These are phyloP conservation scores for Hypothenemus hampei DNA, from an alignment of 1,140 invertebrate genomes.

Conservation along the genomic window DNA sequence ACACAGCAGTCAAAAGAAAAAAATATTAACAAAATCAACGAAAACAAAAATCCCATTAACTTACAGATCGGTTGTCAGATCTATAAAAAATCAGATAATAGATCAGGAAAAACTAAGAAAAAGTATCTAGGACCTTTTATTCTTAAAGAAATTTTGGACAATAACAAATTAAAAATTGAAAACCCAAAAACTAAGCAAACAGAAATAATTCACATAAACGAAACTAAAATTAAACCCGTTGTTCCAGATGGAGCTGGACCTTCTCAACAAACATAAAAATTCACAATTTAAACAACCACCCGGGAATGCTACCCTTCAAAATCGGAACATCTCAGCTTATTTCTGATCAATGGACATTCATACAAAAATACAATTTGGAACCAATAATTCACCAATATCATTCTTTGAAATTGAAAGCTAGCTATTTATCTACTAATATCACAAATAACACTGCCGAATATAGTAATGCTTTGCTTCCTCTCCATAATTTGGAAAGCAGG, in stretches of 20 bases:
- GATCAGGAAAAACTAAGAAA: slow-evolving; percentile 6
- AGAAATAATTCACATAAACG: neutral
- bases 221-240: slow-evolving; percentile 1
- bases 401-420: slow-evolving; percentile 2
- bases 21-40: neutral
- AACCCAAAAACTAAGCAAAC: slow-evolving; percentile 3
- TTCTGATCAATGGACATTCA: slow-evolving; percentile 6
- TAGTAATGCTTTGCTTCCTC: neutral
- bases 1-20: slow-evolving; percentile 4
- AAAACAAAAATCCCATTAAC: neutral
- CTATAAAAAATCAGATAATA: slow-evolving; percentile 2
- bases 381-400: slow-evolving; percentile 3
- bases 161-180: slow-evolving; percentile 8
- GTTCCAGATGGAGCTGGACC: slow-evolving; percentile 6
- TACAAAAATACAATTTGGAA: slow-evolving; percentile 1
- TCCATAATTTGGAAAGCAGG: slow-evolving; percentile 4
- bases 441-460: slow-evolving; percentile 1
- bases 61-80: neutral
- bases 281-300: slow-evolving; percentile 6
- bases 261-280: slow-evolving; percentile 2
- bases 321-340: slow-evolving; percentile 1
- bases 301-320: slow-evolving; percentile 11
- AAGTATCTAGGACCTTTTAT: slow-evolving; percentile 10
- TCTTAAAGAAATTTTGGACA: slow-evolving; percentile 1
- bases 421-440: slow-evolving; percentile 3